Percentiles rank a stretch among this genome's conserved stretches.
Evolutionary conservation across 2,113 vertebrate species (phyloP).

Genomic region (Callaeas wilsoni): DNA sequence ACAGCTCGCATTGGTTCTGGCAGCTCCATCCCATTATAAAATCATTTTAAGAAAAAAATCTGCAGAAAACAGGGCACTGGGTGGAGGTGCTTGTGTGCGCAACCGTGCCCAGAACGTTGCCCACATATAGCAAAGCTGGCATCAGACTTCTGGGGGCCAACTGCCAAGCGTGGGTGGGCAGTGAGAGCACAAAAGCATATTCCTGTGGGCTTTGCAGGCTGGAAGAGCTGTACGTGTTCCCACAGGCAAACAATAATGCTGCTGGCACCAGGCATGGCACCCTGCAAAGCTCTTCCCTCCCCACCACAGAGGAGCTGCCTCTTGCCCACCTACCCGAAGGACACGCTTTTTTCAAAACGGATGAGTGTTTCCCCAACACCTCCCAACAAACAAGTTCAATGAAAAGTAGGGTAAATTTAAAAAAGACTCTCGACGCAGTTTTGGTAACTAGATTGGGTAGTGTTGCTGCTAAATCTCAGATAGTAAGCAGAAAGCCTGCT

Average conservation of each 20-base stretch:
- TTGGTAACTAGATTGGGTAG: not conserved
- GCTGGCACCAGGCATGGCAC: not conserved
- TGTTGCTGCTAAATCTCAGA: not conserved
- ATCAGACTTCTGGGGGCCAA: not conserved
- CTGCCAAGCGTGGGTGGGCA: not conserved
- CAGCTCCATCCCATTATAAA: not conserved
- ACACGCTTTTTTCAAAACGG: not conserved
- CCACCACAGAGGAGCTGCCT: not conserved
- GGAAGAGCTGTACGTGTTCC: not conserved
- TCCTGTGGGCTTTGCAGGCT: not conserved
- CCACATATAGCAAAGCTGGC: not conserved
- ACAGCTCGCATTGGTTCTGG: not conserved
- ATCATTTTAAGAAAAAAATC: not conserved
- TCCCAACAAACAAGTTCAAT: not conserved
- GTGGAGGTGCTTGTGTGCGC: not conserved
- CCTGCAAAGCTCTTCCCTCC: not conserved
- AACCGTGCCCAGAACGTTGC: not conserved
- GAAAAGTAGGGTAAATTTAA: constrained; percentile 31
- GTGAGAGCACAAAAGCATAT: not conserved
- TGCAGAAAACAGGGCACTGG: not conserved
- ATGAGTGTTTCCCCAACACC: constrained; percentile 19
- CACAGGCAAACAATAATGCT: not conserved
- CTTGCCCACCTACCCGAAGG: constrained; percentile 8
- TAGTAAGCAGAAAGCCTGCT: not conserved
- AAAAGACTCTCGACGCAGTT: constrained; percentile 4